A percentile compares a stretch with the other conserved stretches of the same genome.
phyloP scores from a whole-genome alignment of 2,888 invertebrate genomes.

The Melolontha melolontha region DNA sequence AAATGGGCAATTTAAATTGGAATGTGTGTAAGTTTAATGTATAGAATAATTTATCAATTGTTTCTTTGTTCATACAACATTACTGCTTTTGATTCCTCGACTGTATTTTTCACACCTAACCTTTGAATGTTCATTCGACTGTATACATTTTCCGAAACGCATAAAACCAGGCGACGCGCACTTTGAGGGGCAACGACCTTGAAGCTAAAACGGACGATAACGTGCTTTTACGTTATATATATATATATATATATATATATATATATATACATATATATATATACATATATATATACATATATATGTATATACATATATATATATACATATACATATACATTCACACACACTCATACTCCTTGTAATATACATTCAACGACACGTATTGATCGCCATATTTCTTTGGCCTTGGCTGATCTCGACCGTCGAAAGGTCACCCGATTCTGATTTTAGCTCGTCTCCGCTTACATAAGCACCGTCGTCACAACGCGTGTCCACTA shows the following conservation, averaged over 20 bases:
- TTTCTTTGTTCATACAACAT: too few species aligned
- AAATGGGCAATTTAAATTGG: too few species aligned
- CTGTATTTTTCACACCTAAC: too few species aligned
- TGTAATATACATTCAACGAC: constrained; percentile 34
- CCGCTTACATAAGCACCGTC: constrained; percentile 36
- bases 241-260: not conserved
- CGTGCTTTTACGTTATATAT: constrained; percentile 36
- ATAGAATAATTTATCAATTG: too few species aligned
- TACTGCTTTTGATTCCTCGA: too few species aligned
- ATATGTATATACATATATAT: constrained; percentile 15
- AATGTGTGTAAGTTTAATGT: too few species aligned
- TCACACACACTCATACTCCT: constrained; percentile 18
- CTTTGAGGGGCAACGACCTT: constrained; percentile 41
- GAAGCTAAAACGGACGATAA: constrained; percentile 40
- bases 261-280: too few species aligned
- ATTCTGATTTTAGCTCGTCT: constrained; percentile 47
- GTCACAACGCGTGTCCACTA: constrained; percentile 26
- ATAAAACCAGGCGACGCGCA: constrained; percentile 25
- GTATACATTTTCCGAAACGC: constrained; percentile 41
- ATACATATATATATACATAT: too few species aligned
- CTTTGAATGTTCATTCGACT: constrained; percentile 1
- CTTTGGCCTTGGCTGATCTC: constrained; percentile 43
- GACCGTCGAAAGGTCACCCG: constrained; percentile 50
- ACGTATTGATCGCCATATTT: constrained; percentile 46
- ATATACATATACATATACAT: too few species aligned